Evolutionary conservation across 2,888 invertebrate species (phyloP).

Genomic region (Monochamus alternatus): DNA sequence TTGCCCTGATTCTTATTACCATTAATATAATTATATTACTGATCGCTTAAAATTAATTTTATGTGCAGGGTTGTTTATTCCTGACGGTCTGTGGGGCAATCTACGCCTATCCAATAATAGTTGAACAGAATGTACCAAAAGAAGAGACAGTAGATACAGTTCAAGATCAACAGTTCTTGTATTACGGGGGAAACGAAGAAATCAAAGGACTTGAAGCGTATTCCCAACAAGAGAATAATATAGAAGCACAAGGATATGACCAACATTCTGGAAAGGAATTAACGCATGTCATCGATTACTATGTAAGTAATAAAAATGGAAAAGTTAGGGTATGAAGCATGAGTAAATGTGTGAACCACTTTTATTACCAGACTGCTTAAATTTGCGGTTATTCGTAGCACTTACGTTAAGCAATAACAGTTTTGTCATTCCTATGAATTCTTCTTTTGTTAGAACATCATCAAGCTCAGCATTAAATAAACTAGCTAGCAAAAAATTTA

Average conservation of each 20-base stretch:
- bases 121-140: slow-evolving; percentile 49
- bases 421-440: too few relatives aligned
- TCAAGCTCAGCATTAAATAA: too few relatives aligned
- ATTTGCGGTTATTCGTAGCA: too few relatives aligned
- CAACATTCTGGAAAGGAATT: slow-evolving; percentile 37
- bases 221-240: slow-evolving; percentile 43
- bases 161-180: slow-evolving; percentile 45
- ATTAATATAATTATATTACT: neutral
- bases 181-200: slow-evolving; percentile 42
- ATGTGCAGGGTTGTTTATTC: slow-evolving; percentile 39
- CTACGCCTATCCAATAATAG: slow-evolving; percentile 44
- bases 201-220: slow-evolving; percentile 46
- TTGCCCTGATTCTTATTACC: neutral
- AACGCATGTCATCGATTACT: slow-evolving; percentile 47
- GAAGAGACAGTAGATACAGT: slow-evolving; percentile 40
- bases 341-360: too few relatives aligned
- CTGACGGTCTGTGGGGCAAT: slow-evolving; percentile 32
- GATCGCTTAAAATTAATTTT: neutral
- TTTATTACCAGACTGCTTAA: too few relatives aligned
- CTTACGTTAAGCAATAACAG: too few relatives aligned
- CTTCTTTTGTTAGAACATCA: too few relatives aligned
- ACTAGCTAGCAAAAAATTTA: too few relatives aligned
- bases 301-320: slow-evolving; percentile 43
- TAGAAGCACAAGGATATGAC: slow-evolving; percentile 40
- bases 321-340: too few relatives aligned